Evolutionary conservation across 2,113 vertebrate genomes (phyloP).

Genomic region (Gadus chalcogrammus): DNA sequence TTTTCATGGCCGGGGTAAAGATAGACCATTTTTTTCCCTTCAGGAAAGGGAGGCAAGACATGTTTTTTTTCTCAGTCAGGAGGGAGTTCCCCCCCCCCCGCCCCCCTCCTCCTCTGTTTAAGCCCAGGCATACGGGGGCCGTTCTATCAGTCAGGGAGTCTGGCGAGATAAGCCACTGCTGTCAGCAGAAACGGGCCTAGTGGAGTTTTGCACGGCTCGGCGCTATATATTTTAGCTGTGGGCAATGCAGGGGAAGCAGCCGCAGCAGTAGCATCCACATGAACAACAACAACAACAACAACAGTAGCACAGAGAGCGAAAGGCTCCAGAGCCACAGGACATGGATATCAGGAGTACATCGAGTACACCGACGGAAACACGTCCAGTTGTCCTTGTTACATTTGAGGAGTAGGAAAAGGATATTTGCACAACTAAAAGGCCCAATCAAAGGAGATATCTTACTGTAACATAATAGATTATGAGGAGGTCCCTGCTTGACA

Average conservation of each 20-base stretch:
- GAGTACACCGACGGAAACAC: constrained; percentile 7
- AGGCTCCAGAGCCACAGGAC: constrained; percentile 38
- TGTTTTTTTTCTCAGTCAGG: constrained; percentile 17
- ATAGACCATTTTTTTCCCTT: constrained; percentile 34
- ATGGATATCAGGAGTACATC: constrained; percentile 31
- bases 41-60: constrained; percentile 25
- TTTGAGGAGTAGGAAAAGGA: constrained; percentile 6
- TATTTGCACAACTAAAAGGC: constrained; percentile 5
- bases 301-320: constrained; percentile 33
- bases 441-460: not conserved
- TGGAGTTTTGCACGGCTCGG: constrained; percentile 37
- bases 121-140: constrained; percentile 51
- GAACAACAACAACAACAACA: constrained; percentile 23
- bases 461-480: not conserved
- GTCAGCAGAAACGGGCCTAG: constrained; percentile 61
- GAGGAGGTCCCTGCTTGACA: constrained; percentile 22
- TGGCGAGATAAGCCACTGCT: constrained; percentile 55
- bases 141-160: constrained; percentile 52
- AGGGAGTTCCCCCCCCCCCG: constrained; percentile 31
- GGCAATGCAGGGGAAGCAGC: constrained; percentile 44
- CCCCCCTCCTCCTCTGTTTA: constrained; percentile 33
- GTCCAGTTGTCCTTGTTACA: constrained; percentile 16
- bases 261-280: constrained; percentile 2
- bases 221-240: constrained; percentile 44
- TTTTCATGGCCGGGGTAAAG: constrained; percentile 49